Percentiles rank a stretch among this genome's conserved stretches.
Conservation (phyloP, 2,888 invertebrate species). For the Agriotes lineatus region DNA sequence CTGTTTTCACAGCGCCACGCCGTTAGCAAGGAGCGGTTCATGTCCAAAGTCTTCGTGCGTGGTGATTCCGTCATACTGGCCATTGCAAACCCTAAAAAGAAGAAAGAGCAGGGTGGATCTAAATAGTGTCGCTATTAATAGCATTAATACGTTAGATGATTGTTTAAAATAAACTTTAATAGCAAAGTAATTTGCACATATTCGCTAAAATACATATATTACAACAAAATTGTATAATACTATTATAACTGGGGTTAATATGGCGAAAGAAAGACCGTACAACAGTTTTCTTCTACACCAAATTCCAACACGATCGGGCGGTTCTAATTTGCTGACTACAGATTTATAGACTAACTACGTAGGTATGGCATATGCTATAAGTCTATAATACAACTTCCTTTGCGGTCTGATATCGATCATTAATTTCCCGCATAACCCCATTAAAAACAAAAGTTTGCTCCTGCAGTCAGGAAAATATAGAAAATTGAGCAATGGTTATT, state of each 20-base stretch:
- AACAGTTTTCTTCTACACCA: conserved; percentile 2
- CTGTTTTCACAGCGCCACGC: conserved; percentile 70
- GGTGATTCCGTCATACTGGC: conserved; percentile 98
- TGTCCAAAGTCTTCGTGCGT: conserved; percentile 97
- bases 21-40: conserved; percentile 90
- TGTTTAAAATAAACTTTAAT: conserved; percentile 13
- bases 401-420: no score
- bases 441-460: no score
- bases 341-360: no score
- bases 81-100: conserved; percentile 61
- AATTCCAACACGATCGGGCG: no score
- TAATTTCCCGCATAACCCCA: no score
- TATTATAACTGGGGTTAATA: conserved; percentile 30
- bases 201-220: conserved; percentile 28
- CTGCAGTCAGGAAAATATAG: no score
- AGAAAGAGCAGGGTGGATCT: neutral
- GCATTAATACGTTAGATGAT: neutral
- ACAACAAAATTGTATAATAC: conserved; percentile 36
- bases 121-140: neutral
- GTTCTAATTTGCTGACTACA: no score
- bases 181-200: conserved; percentile 13
- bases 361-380: no score
- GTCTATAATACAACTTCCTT: no score
- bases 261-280: conserved; percentile 9
- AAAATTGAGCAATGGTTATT: no score